A percentile compares a stretch with the other conserved stretches of the same genome.
Conservation (phyloP, 2,113 vertebrate genomes). For the Amazona vittata region DNA sequence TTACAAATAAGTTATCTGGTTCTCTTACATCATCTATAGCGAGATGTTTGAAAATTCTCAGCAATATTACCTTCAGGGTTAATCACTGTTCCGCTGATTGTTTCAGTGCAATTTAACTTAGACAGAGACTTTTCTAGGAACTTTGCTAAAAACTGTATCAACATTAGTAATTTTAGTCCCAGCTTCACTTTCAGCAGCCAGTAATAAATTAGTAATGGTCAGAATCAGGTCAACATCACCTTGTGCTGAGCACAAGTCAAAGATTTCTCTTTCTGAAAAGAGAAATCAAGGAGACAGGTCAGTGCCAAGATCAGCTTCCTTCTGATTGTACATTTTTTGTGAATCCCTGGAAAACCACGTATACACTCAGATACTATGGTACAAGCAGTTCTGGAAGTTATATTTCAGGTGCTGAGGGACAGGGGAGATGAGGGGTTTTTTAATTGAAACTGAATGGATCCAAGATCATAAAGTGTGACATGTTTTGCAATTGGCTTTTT, state of each 20-base stretch:
- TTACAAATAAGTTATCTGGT: not conserved
- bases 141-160: not conserved
- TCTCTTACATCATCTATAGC: not conserved
- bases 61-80: not conserved
- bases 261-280: not conserved
- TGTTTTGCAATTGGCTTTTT: not conserved
- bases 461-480: not conserved
- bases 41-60: not conserved
- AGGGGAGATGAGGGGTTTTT: accelerated
- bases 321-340: not conserved
- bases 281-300: not conserved
- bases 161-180: not conserved
- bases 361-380: not conserved
- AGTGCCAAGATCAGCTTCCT: not conserved
- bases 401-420: not conserved
- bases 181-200: not conserved
- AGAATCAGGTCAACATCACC: not conserved
- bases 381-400: not conserved
- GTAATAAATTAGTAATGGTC: not conserved
- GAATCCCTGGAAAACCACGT: not conserved
- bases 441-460: not conserved
- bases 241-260: not conserved
- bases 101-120: not conserved
- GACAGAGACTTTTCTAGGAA: not conserved
- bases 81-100: not conserved